Evolutionary conservation across 2,113 vertebrate species (phyloP).

Genomic region (Rostratula benghalensis): DNA sequence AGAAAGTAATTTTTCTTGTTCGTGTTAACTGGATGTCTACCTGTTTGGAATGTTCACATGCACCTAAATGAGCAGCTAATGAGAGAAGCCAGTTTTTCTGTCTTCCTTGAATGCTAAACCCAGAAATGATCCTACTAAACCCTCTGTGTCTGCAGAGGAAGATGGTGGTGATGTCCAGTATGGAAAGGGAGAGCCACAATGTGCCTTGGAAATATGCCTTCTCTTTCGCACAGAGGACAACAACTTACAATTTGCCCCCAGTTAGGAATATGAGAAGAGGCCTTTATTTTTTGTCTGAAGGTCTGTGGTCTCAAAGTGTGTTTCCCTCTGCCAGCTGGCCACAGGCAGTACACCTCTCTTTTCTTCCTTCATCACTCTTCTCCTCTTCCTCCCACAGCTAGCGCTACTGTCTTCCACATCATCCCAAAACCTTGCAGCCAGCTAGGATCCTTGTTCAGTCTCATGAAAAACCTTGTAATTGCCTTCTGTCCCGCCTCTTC

Average conservation of each 20-base stretch:
- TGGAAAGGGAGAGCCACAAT: not conserved
- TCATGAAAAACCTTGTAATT: not conserved
- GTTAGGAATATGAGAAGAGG: not conserved
- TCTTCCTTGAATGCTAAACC: not conserved
- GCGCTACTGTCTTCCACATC: rapidly evolving
- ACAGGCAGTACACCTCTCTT: not conserved
- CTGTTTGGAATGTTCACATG: not conserved
- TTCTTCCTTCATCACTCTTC: not conserved
- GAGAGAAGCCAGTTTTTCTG: not conserved
- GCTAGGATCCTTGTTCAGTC: not conserved
- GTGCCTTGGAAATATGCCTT: rapidly evolving
- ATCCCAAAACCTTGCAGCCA: not conserved
- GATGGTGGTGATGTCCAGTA: not conserved
- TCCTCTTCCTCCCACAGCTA: not conserved
- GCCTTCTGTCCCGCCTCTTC: not conserved
- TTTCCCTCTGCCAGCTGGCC: not conserved
- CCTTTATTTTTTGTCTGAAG: not conserved
- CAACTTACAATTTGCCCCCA: not conserved
- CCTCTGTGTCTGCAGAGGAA: not conserved
- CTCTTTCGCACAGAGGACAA: not conserved
- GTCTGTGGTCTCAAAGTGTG: not conserved
- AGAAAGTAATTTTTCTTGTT: not conserved
- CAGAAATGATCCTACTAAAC: not conserved
- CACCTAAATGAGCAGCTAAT: not conserved
- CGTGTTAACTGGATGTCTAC: not conserved